Conservation (phyloP, 2,888 invertebrate genomes). For the Cerastis rubricosa region DNA sequence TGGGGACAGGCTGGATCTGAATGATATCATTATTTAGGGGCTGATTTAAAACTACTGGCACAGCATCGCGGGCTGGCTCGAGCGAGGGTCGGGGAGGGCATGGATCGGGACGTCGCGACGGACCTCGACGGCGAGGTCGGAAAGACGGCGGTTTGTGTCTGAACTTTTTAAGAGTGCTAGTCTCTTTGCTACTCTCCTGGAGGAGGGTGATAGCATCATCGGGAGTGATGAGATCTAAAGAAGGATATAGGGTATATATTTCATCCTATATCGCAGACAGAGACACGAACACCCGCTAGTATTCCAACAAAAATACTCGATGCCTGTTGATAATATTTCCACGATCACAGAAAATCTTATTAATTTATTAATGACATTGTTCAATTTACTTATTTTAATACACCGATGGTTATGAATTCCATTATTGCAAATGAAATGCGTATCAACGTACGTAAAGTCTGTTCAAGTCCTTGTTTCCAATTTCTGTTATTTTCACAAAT, state of each 20-base stretch:
- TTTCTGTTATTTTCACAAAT: background rate
- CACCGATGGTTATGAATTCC: background rate
- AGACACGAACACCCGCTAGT: background rate
- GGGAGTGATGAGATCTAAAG: too few relatives aligned
- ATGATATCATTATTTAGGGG: too few relatives aligned
- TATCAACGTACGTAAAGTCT: slow-evolving; percentile 1
- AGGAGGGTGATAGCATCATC: too few relatives aligned
- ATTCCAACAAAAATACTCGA: background rate
- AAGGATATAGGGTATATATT: background rate
- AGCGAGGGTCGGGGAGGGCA: too few relatives aligned
- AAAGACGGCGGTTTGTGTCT: too few relatives aligned
- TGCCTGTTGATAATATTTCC: background rate
- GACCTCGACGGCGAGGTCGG: too few relatives aligned
- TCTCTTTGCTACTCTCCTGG: too few relatives aligned
- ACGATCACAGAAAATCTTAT: background rate
- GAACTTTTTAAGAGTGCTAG: too few relatives aligned
- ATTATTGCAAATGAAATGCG: slow-evolving; percentile 11
- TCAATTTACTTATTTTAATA: slow-evolving; percentile 10
- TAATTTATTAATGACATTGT: slow-evolving; percentile 1
- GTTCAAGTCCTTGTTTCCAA: background rate
- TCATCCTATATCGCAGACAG: background rate
- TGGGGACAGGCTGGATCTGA: too few relatives aligned
- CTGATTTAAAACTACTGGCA: too few relatives aligned
- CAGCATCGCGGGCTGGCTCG: too few relatives aligned
- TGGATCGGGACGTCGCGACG: too few relatives aligned